Conservation (phyloP, 2,888 invertebrate species). For the Teleiodes luculella region DNA sequence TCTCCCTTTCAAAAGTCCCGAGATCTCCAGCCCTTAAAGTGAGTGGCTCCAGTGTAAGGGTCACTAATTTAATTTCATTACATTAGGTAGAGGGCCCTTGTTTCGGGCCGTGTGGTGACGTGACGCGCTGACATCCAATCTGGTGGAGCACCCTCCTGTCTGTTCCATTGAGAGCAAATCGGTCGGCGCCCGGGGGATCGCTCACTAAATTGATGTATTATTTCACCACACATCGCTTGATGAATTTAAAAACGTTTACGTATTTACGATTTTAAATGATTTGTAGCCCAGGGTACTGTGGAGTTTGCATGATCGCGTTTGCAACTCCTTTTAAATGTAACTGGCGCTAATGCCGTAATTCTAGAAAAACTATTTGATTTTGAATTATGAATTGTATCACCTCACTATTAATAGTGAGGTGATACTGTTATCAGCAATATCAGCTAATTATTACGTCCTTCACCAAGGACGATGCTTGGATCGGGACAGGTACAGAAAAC, state of each 20-base stretch:
- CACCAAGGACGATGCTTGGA: too few relatives aligned
- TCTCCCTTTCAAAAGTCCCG: constrained; percentile 5
- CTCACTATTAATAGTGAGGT: too few relatives aligned
- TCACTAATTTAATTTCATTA: constrained; percentile 58
- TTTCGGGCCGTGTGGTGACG: constrained; percentile 30
- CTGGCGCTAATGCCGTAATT: too few relatives aligned
- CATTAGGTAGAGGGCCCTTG: constrained; percentile 45
- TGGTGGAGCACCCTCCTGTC: constrained; percentile 56
- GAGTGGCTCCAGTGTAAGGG: constrained; percentile 39
- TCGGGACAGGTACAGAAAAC: too few relatives aligned
- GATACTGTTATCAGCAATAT: too few relatives aligned
- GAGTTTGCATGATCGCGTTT: too few relatives aligned
- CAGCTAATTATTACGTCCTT: too few relatives aligned
- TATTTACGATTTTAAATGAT: too few relatives aligned
- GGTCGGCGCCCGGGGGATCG: constrained; percentile 30
- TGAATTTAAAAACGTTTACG: constrained; percentile 1
- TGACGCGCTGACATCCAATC: constrained; percentile 61
- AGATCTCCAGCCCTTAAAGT: constrained; percentile 14
- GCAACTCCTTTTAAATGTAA: too few relatives aligned
- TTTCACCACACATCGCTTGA: constrained; percentile 10
- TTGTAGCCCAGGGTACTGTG: too few relatives aligned
- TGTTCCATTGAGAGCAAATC: constrained; percentile 65
- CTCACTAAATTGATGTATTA: constrained; percentile 18
- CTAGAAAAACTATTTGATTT: too few relatives aligned
- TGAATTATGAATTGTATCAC: too few relatives aligned